Conservation (phyloP, 2,113 vertebrate species). For the Orthonyx spaldingii region DNA sequence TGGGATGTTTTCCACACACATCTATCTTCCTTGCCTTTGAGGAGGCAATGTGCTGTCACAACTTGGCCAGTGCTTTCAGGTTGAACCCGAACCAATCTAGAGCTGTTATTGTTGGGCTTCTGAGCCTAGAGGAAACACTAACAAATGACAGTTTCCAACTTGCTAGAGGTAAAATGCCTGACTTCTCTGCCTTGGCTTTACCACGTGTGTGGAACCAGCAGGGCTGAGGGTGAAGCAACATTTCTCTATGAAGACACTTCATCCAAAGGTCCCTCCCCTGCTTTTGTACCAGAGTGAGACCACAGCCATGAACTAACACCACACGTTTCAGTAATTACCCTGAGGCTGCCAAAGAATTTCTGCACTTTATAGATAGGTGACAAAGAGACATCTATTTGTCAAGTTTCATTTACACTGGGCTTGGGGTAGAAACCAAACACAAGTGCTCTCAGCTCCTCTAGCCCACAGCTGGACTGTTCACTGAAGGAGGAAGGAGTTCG, state of each 20-base stretch:
- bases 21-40: background rate
- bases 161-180: background rate
- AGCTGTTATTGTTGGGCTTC: background rate
- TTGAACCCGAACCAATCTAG: background rate
- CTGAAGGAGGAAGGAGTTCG: background rate
- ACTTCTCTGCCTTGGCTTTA: background rate
- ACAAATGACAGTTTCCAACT: background rate
- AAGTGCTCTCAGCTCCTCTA: background rate
- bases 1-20: background rate
- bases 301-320: background rate
- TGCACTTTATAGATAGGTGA: background rate
- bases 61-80: background rate
- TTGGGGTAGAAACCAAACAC: background rate
- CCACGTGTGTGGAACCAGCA: background rate
- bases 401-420: accelerated
- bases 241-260: background rate
- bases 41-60: background rate
- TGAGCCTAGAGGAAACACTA: background rate
- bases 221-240: background rate
- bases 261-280: background rate
- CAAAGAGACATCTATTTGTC: background rate
- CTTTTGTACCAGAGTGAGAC: background rate
- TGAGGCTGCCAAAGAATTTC: background rate
- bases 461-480: background rate
- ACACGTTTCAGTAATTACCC: background rate